phyloP scores from a whole-genome alignment of 2,797 vertebrate species.

The Scleropages formosus region DNA sequence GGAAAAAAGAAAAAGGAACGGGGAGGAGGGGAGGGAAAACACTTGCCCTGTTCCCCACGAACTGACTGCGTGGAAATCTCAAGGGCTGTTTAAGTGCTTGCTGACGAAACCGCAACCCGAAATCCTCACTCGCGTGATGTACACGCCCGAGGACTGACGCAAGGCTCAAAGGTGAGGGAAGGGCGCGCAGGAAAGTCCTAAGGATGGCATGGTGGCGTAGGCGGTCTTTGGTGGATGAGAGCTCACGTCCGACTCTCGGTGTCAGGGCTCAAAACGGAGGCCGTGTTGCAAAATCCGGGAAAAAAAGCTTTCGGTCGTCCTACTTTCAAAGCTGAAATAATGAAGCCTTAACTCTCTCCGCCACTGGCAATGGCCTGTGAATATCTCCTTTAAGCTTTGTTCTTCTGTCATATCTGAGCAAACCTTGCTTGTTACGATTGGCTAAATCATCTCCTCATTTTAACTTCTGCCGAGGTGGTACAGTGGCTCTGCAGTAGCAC shows the following conservation, averaged over 20 bases:
- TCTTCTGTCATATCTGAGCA: no score
- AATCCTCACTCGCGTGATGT: constrained; percentile 1
- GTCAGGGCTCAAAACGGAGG: neutral
- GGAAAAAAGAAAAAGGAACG: constrained; percentile 16
- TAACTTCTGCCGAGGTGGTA: no score
- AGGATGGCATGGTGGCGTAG: neutral
- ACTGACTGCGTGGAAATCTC: neutral
- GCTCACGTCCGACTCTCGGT: neutral
- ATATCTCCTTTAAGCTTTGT: no score
- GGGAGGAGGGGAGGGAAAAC: neutral
- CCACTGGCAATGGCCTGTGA: no score
- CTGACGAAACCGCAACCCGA: neutral
- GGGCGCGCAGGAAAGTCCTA: neutral
- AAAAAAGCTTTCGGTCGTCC: no score
- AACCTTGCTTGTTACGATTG: no score
- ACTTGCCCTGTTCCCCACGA: neutral
- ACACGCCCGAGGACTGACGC: neutral
- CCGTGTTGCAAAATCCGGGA: no score
- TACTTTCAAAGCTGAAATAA: no score
- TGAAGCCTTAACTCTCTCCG: no score
- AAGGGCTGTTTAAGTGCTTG: constrained; percentile 26
- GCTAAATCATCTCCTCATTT: no score
- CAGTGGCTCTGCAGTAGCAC: no score
- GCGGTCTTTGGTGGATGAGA: neutral
- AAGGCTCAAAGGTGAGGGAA: neutral